Percentiles rank a stretch among this genome's conserved stretches.
These are phyloP conservation scores for Gobius niger DNA, from an alignment of 2,113 vertebrate genomes.

Conservation along the genomic window DNA sequence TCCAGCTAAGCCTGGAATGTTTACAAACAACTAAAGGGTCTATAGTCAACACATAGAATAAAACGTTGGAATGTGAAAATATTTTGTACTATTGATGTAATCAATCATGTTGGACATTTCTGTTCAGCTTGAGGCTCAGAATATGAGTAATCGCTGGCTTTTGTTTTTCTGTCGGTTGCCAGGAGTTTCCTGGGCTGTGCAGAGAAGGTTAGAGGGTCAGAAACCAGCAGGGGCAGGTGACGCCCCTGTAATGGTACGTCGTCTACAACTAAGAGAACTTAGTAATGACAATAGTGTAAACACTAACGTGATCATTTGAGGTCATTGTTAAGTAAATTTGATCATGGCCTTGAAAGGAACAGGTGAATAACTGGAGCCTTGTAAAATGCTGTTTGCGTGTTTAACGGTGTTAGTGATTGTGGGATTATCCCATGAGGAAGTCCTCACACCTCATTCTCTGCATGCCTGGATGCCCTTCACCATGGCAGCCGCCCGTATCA, in stretches of 20 bases:
- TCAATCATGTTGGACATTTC: slow-evolving; percentile 59
- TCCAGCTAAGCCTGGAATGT: too few relatives aligned
- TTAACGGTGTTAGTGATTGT: slow-evolving; percentile 74
- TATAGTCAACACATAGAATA: not conserved
- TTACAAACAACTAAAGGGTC: too few relatives aligned
- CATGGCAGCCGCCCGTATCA: slow-evolving; percentile 40
- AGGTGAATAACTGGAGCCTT: slow-evolving; percentile 21
- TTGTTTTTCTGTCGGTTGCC: slow-evolving; percentile 63
- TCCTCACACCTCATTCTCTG: slow-evolving; percentile 55
- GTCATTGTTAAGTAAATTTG: not conserved
- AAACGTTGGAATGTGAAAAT: slow-evolving; percentile 12
- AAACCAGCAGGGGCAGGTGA: slow-evolving; percentile 54
- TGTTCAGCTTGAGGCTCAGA: slow-evolving; percentile 53
- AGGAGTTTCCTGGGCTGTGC: slow-evolving; percentile 53
- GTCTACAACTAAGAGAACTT: slow-evolving; percentile 2
- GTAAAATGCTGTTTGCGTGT: slow-evolving; percentile 52
- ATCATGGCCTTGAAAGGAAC: not conserved
- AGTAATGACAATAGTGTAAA: slow-evolving; percentile 13
- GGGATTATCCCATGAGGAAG: slow-evolving; percentile 51
- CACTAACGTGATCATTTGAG: not conserved
- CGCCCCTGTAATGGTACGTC: slow-evolving; percentile 50
- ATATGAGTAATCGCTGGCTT: slow-evolving; percentile 67
- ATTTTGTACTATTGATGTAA: slow-evolving; percentile 42
- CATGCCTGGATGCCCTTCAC: slow-evolving; percentile 51
- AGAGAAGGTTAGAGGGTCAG: slow-evolving; percentile 58